Evolutionary conservation across 2,888 invertebrate genomes (phyloP), one percentile per base, ranked within the genome.

Genomic region (Dryadula phaetusa): DNA sequence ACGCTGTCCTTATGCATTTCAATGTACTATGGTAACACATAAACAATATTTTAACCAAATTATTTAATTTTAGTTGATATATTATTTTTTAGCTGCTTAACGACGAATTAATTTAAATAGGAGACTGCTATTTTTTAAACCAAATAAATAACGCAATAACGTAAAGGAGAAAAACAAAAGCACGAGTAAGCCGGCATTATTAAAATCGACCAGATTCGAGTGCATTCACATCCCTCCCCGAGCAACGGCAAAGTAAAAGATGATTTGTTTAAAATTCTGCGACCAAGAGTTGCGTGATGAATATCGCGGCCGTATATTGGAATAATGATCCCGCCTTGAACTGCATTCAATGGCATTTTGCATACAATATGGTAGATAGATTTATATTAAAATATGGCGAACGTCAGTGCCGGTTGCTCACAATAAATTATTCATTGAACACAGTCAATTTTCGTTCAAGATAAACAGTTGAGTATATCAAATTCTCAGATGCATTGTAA

Each of bases 321-420:
- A 90, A 92, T 92, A 92, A 92, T 91, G 91, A 92, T 91, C 87
- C 91, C 80, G 86, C 79, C 88, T 87, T 88, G 90, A 88, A 88
- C 89, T 83, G 92, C 85, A 89, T 92, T 92, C 91, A 92, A 92
- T 92, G 87, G 88, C 84, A 90, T 92, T 92, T 92, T 92, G 92
- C 92, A 92, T 92, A 92, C 92, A 92, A 92, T 92, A 91, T 90
- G 88, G 86, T 86, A 85, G 90, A 92, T 90, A 90, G 90, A 90
- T 92, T 91, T 91, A 90, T 92, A 92, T 91, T 92, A 91, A 92
- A 90, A 90, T 91, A 92, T 92, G 89, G 88, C 87, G 77, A 87
- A 88, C 88, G 90, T 91, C 91, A 92, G 84, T 85, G 82, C 84
- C 85, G 87, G 89, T 88, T 89, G 88, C 84, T 86, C 81, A 88